These are phyloP conservation scores for Epistrophe grossulariae DNA, from an alignment of 2,888 invertebrate genomes.

Conservation along the genomic window DNA sequence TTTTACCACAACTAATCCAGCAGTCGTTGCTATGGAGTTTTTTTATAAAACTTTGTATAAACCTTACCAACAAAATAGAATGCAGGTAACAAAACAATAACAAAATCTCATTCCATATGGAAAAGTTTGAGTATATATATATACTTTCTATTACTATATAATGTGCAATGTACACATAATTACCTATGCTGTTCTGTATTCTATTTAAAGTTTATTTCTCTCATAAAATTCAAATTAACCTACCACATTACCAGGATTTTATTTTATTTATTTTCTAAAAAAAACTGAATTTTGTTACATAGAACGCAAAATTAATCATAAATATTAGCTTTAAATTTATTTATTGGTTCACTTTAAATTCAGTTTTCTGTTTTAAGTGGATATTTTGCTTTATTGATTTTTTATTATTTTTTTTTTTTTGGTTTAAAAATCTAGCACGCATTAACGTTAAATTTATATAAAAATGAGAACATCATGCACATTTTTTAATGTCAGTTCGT, in stretches of 20 bases:
- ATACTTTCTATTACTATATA: too few relatives aligned
- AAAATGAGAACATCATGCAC: conserved; percentile 19
- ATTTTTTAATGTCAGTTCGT: conserved; percentile 33
- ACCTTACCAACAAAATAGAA: too few relatives aligned
- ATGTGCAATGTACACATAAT: background rate
- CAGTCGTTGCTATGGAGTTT: too few relatives aligned
- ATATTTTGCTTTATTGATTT: conserved; percentile 6
- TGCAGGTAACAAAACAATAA: too few relatives aligned
- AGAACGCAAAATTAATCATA: conserved; percentile 45
- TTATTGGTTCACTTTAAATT: background rate
- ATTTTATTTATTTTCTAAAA: conserved; percentile 49
- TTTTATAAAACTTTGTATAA: too few relatives aligned
- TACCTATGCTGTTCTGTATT: background rate
- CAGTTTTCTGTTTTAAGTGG: background rate
- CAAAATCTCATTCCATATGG: too few relatives aligned
- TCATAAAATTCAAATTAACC: conserved; percentile 63
- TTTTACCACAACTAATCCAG: too few relatives aligned
- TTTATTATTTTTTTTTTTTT: background rate
- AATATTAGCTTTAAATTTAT: conserved; percentile 11
- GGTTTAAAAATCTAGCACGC: conserved; percentile 4
- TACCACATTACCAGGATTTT: conserved; percentile 51
- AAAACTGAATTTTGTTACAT: background rate
- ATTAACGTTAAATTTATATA: background rate
- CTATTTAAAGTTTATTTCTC: conserved; percentile 31
- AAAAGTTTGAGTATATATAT: too few relatives aligned